phyloP scores from a whole-genome alignment of 2,888 invertebrate genomes.

The Cerceris rybyensis region DNA sequence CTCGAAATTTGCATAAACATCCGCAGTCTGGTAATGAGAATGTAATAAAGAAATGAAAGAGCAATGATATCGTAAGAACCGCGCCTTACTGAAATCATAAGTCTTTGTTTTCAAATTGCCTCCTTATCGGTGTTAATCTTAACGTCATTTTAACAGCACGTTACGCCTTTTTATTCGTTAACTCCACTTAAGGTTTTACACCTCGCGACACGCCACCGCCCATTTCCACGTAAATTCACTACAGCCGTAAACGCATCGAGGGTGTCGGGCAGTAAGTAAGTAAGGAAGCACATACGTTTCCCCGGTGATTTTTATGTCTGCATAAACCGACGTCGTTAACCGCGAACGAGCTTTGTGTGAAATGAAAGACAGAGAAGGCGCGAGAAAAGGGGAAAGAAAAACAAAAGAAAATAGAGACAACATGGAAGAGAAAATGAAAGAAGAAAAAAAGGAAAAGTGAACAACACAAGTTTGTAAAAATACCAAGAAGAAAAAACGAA shows the following conservation, averaged over 20 bases:
- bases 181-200: constrained; percentile 36
- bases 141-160: background rate
- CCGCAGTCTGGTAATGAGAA: too few relatives aligned
- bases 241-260: constrained; percentile 32
- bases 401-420: background rate
- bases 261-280: constrained; percentile 2
- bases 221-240: background rate
- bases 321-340: constrained; percentile 50
- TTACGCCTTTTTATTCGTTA: constrained; percentile 28
- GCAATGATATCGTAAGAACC: too few relatives aligned
- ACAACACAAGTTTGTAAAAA: background rate
- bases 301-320: constrained; percentile 46
- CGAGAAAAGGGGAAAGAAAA: background rate
- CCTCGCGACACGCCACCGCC: constrained; percentile 19
- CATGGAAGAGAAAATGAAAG: background rate
- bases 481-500: too few relatives aligned
- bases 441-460: constrained; percentile 20
- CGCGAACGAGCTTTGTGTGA: background rate
- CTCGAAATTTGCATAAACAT: too few relatives aligned
- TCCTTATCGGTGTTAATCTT: too few relatives aligned
- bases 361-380: constrained; percentile 8
- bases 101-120: too few relatives aligned
- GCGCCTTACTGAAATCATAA: too few relatives aligned
- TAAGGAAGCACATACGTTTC: constrained; percentile 37
- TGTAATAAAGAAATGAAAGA: too few relatives aligned